Evolutionary conservation across 2,888 invertebrate genomes (phyloP).

Genomic region (Hypomecis atomaria): DNA sequence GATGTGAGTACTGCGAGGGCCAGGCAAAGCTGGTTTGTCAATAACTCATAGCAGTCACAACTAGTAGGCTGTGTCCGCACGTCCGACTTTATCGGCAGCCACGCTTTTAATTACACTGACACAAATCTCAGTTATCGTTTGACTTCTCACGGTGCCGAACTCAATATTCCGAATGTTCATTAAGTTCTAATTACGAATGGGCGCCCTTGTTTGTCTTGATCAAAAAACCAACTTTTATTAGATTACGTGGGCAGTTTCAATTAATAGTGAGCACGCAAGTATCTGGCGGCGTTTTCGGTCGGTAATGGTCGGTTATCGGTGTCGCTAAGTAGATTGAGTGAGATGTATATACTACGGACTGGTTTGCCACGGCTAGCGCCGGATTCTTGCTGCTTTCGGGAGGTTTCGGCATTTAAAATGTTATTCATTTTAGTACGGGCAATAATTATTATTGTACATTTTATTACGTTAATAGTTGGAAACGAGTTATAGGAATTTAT

Average conservation of each 20-base stretch:
- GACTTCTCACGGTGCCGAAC: slow-evolving; percentile 83
- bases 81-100: slow-evolving; percentile 79
- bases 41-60: slow-evolving; percentile 73
- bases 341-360: slow-evolving; percentile 67
- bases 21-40: slow-evolving; percentile 64
- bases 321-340: slow-evolving; percentile 78
- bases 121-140: slow-evolving; percentile 82
- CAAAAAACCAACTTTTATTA: slow-evolving; percentile 83
- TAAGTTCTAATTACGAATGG: slow-evolving; percentile 84
- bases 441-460: slow-evolving; percentile 45
- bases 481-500: slow-evolving; percentile 41
- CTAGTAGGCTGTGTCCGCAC: slow-evolving; percentile 73
- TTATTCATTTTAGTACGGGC: slow-evolving; percentile 45
- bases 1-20: slow-evolving; percentile 51
- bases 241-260: slow-evolving; percentile 84
- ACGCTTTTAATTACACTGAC: slow-evolving; percentile 84
- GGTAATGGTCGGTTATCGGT: slow-evolving; percentile 79
- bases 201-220: slow-evolving; percentile 83
- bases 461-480: slow-evolving; percentile 45
- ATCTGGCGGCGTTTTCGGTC: slow-evolving; percentile 78
- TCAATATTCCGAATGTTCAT: slow-evolving; percentile 82
- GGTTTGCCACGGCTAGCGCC: slow-evolving; percentile 65
- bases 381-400: slow-evolving; percentile 52
- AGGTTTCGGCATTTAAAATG: slow-evolving; percentile 51
- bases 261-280: slow-evolving; percentile 79